These are phyloP conservation scores for Junonia oenone DNA, from an alignment of 2,888 invertebrate species.

Conservation along the genomic window DNA sequence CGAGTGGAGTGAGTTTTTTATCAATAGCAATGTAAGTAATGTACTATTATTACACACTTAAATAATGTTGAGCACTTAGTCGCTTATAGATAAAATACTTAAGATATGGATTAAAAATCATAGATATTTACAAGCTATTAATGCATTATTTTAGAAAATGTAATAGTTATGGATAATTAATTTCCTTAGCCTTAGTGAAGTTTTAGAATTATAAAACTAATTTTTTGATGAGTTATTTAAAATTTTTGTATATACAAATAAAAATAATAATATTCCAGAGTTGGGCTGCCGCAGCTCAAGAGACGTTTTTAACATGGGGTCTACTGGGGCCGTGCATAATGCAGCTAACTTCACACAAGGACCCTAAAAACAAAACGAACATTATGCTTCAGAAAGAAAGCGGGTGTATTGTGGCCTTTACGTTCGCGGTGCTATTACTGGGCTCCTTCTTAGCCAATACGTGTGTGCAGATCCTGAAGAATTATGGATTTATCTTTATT, in stretches of 20 bases:
- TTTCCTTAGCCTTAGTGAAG: too few species aligned
- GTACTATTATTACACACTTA: not conserved
- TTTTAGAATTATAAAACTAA: too few species aligned
- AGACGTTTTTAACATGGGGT: constrained; percentile 94
- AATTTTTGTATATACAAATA: not conserved
- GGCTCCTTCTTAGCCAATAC: constrained; percentile 90
- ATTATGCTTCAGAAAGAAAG: constrained; percentile 69
- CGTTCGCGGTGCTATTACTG: constrained; percentile 86
- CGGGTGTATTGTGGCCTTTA: constrained; percentile 76
- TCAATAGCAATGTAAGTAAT: constrained; percentile 84
- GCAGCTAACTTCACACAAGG: constrained; percentile 88
- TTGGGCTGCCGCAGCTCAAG: constrained; percentile 94
- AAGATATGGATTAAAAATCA: not conserved
- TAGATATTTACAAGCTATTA: not conserved
- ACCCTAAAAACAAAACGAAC: constrained; percentile 81
- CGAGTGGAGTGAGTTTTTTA: constrained; percentile 91
- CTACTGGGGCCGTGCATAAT: constrained; percentile 88
- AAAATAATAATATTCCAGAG: constrained; percentile 71
- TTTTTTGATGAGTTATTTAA: too few species aligned
- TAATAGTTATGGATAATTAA: too few species aligned
- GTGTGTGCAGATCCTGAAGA: constrained; percentile 87
- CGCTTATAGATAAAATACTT: not conserved
- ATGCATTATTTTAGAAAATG: not conserved
- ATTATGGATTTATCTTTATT: constrained; percentile 85
- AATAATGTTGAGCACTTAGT: not conserved